Evolutionary conservation across 2,797 vertebrate genomes (phyloP).

Genomic region (Sebastolobus altivelis): DNA sequence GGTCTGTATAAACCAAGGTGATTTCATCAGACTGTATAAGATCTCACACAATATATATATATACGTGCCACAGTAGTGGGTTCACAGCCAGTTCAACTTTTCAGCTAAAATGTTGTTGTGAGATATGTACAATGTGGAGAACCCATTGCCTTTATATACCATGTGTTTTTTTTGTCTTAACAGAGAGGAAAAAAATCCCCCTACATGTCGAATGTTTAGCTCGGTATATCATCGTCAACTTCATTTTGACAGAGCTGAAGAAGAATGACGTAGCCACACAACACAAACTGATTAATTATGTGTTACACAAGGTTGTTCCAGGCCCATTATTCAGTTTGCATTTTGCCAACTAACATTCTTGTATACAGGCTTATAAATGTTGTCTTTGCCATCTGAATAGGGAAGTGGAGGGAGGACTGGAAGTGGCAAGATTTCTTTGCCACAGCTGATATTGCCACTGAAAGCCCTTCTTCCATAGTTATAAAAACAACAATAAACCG

Average conservation of each 20-base stretch:
- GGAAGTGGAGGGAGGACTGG: not conserved
- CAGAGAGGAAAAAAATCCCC: not conserved
- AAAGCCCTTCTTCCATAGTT: conserved; percentile 1
- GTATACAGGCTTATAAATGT: not conserved
- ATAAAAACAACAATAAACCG: not conserved
- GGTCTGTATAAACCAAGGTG: not conserved
- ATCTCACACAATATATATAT: not conserved
- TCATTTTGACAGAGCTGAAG: not conserved
- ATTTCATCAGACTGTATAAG: conserved; percentile 17
- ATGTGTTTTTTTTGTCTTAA: not conserved
- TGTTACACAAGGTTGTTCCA: not conserved
- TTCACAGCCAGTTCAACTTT: not conserved
- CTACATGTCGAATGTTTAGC: not conserved
- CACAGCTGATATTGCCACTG: not conserved
- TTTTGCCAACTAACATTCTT: not conserved
- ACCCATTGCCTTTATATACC: not conserved
- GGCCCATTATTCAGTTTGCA: conserved; percentile 2
- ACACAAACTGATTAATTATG: not conserved
- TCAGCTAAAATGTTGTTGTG: not conserved
- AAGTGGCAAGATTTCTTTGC: not conserved
- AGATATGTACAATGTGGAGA: not conserved
- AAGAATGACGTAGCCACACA: not conserved
- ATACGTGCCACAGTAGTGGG: not conserved
- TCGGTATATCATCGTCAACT: not conserved
- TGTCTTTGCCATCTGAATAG: not conserved